These are phyloP conservation scores for Drosophila pseudotalamancana DNA, from an alignment of 2,888 invertebrate species.

Conservation along the genomic window DNA sequence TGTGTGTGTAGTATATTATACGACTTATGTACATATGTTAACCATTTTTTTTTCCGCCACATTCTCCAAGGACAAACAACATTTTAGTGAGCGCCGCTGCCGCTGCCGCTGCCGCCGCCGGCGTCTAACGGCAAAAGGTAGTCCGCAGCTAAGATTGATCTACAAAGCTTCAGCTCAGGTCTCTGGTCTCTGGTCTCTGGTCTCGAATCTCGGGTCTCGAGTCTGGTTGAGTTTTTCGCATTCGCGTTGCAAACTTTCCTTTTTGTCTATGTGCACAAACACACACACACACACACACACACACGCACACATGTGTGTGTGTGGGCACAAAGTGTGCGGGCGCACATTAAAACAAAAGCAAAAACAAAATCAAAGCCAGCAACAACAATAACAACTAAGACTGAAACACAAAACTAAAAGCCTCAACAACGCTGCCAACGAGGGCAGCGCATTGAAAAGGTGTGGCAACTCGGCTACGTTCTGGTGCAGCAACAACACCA, in stretches of 20 bases:
- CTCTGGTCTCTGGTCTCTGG: slow-evolving; percentile 25
- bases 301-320: slow-evolving; percentile 20
- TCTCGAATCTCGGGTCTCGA: slow-evolving; percentile 16
- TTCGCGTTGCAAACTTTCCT: slow-evolving; percentile 71
- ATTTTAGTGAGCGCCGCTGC: slow-evolving; percentile 72
- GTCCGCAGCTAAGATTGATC: slow-evolving; percentile 68
- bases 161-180: slow-evolving; percentile 49
- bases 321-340: slow-evolving; percentile 64
- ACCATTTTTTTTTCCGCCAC: slow-evolving; percentile 60
- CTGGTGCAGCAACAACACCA: slow-evolving; percentile 32
- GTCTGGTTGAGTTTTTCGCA: slow-evolving; percentile 60
- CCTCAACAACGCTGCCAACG: slow-evolving; percentile 46
- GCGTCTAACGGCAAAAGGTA: slow-evolving; percentile 69
- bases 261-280: slow-evolving; percentile 42
- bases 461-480: slow-evolving; percentile 64
- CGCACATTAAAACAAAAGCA: slow-evolving; percentile 68
- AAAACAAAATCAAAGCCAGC: slow-evolving; percentile 20
- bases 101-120: slow-evolving; percentile 39
- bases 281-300: no score
- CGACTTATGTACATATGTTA: slow-evolving; percentile 39
- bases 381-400: slow-evolving; percentile 13
- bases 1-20: slow-evolving; percentile 17
- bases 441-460: slow-evolving; percentile 61
- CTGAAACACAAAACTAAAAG: slow-evolving; percentile 26
- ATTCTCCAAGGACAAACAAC: slow-evolving; percentile 81